Percentiles rank a stretch among this genome's conserved stretches.
Evolutionary conservation across 2,797 vertebrate genomes (phyloP).

Genomic region (Stomatorhinus walkeri): DNA sequence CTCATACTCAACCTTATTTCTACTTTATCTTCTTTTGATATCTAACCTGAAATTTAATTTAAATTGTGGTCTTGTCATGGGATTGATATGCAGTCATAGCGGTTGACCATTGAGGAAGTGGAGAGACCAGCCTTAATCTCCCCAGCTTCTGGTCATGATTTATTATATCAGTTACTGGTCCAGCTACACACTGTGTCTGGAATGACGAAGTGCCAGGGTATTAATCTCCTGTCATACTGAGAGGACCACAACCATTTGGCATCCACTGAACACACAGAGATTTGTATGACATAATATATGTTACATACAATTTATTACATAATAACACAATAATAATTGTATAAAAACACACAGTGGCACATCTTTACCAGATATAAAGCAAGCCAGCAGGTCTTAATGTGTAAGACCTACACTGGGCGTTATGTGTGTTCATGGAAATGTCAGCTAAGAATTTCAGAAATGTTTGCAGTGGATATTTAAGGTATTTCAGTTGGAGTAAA

Average conservation of each 20-base stretch:
- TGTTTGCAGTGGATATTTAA: background rate
- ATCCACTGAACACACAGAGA: conserved; percentile 27
- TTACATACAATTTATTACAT: background rate
- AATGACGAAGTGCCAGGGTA: conserved; percentile 35
- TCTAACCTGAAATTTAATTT: background rate
- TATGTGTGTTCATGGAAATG: background rate
- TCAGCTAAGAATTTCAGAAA: background rate
- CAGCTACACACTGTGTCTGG: background rate
- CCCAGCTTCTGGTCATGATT: background rate
- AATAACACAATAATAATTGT: background rate
- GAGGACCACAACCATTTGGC: conserved; percentile 29
- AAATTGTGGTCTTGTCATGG: background rate
- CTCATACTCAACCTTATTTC: background rate
- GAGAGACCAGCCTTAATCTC: conserved; percentile 3
- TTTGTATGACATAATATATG: conserved; percentile 8
- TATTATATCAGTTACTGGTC: conserved; percentile 1
- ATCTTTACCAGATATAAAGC: background rate
- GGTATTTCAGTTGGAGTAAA: background rate
- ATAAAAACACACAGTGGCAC: background rate
- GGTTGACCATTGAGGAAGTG: background rate
- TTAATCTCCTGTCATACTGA: conserved; percentile 42
- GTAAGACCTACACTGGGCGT: background rate
- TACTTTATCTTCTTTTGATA: conserved; percentile 29
- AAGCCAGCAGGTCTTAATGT: background rate
- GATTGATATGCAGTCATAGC: background rate